A percentile compares a stretch with the other conserved stretches of the same genome.
These are phyloP conservation scores for Fregetta grallaria DNA, from an alignment of 2,113 vertebrate species.

Conservation along the genomic window DNA sequence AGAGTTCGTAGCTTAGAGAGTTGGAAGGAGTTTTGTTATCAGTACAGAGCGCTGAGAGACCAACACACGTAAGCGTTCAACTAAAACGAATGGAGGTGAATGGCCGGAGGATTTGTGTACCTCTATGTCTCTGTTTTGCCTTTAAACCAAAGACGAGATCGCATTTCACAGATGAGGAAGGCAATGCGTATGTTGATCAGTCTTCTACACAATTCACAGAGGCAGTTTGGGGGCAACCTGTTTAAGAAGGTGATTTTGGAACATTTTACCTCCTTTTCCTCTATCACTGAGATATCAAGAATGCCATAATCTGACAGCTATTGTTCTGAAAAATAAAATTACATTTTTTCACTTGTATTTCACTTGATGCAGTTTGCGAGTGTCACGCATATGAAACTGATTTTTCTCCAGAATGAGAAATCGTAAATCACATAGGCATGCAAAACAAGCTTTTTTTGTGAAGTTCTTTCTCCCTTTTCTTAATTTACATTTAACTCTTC, in stretches of 20 bases:
- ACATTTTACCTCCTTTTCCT: background rate
- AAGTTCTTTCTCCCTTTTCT: background rate
- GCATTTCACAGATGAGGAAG: background rate
- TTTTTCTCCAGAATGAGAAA: background rate
- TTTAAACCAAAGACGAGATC: background rate
- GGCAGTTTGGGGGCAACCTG: background rate
- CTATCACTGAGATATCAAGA: background rate
- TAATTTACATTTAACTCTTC: background rate
- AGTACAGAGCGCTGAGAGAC: background rate
- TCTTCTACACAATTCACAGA: background rate
- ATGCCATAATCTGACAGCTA: background rate
- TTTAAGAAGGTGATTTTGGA: background rate
- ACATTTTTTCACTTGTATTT: background rate
- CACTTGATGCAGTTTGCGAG: background rate
- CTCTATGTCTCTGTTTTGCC: background rate
- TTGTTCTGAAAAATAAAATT: background rate
- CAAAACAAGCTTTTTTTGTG: background rate
- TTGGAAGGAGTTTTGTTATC: conserved; percentile 28
- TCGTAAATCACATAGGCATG: background rate
- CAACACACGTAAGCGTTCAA: background rate
- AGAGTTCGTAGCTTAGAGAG: background rate
- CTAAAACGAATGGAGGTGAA: background rate
- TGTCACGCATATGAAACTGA: background rate
- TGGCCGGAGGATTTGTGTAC: background rate
- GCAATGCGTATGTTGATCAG: background rate